Percentiles rank a stretch among this genome's conserved stretches.
phyloP scores from a whole-genome alignment of 2,797 vertebrate genomes.

The Channallabes apus region DNA sequence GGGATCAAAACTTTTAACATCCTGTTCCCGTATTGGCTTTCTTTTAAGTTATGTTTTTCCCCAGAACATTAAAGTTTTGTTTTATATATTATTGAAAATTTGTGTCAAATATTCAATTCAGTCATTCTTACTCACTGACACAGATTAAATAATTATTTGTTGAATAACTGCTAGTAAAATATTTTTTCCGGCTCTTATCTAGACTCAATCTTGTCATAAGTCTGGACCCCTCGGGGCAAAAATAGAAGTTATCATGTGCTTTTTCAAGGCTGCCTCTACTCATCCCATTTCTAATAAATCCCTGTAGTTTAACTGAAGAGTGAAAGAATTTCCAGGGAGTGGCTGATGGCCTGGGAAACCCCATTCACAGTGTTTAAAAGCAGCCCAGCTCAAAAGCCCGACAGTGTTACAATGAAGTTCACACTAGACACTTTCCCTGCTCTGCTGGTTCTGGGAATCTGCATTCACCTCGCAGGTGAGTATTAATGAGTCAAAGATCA shows the following conservation, averaged over 20 bases:
- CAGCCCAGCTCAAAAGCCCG: slow-evolving; percentile 4
- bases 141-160: neutral
- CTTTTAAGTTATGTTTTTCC: neutral
- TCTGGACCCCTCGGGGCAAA: too few species aligned
- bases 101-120: neutral
- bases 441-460: slow-evolving; percentile 38
- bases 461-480: slow-evolving; percentile 53
- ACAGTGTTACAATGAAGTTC: slow-evolving; percentile 56
- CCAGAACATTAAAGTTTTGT: neutral
- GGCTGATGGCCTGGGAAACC: slow-evolving; percentile 22
- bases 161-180: neutral
- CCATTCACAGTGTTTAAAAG: slow-evolving; percentile 48
- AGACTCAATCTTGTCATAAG: too few species aligned
- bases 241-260: neutral
- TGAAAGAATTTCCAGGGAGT: slow-evolving; percentile 64
- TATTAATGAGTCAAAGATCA: neutral
- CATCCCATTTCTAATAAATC: slow-evolving; percentile 5
- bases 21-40: too few species aligned
- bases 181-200: neutral
- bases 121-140: neutral
- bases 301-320: neutral
- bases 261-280: neutral
- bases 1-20: neutral
- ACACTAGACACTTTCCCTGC: slow-evolving; percentile 12
- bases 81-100: neutral